phyloP scores from a whole-genome alignment of 37 sponge, comb jelly and placozoan species.

The Crambe crambe region DNA sequence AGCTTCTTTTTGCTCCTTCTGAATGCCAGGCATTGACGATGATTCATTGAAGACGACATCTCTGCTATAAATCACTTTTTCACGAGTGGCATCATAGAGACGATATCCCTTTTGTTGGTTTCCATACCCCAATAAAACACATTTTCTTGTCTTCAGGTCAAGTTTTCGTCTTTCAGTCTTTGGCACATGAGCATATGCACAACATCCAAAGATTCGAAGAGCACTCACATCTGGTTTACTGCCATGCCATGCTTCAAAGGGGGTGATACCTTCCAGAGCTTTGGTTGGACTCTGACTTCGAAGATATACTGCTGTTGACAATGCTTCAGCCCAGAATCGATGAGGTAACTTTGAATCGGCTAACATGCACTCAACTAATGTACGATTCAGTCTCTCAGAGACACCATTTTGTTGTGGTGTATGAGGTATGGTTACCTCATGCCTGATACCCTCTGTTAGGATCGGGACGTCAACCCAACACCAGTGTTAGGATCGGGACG shows the following conservation, averaged over 20 bases:
- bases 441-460: no score
- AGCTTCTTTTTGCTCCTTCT: background rate
- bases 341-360: slow-evolving; percentile 28
- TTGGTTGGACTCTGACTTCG: slow-evolving; percentile 28
- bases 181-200: slow-evolving; percentile 37
- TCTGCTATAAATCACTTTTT: background rate
- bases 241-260: slow-evolving; percentile 37
- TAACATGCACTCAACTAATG: no score
- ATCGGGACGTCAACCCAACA: no score
- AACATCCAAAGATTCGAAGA: slow-evolving; percentile 49
- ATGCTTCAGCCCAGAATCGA: slow-evolving; percentile 56
- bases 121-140: slow-evolving; percentile 27
- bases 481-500: no score
- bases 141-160: no score
- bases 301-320: slow-evolving; percentile 44
- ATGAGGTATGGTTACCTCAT: slow-evolving; percentile 41
- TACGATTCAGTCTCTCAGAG: slow-evolving; percentile 48
- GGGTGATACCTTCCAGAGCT: slow-evolving; percentile 18
- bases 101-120: slow-evolving; percentile 13
- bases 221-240: slow-evolving; percentile 32
- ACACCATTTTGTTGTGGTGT: slow-evolving; percentile 60
- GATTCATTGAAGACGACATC: no score
- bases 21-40: slow-evolving; percentile 1
- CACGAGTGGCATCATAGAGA: background rate
- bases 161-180: no score